phyloP scores from a whole-genome alignment of 2,888 invertebrate species.

The Crioceris asparagi region DNA sequence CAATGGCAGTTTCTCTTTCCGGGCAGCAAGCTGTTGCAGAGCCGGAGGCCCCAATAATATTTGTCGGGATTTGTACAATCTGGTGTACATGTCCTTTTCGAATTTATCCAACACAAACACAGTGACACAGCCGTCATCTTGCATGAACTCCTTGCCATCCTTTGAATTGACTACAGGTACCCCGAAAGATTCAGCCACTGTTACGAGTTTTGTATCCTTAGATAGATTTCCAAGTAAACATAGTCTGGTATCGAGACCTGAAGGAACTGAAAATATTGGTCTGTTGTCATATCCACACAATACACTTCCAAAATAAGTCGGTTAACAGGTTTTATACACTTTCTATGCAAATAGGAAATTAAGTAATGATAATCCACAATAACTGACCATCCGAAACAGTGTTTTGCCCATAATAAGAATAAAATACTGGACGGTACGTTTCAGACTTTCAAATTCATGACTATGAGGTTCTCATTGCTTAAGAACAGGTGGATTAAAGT shows the following conservation, averaged over 20 bases:
- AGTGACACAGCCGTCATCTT: slow-evolving; percentile 48
- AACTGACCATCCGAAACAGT: no score
- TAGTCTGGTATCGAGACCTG: slow-evolving; percentile 36
- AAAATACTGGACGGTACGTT: no score
- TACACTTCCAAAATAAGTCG: no score
- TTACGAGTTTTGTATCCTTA: slow-evolving; percentile 42
- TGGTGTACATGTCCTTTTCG: slow-evolving; percentile 59
- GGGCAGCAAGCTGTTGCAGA: slow-evolving; percentile 60
- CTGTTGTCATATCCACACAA: no score
- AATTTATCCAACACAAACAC: slow-evolving; percentile 66
- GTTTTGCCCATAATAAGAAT: no score
- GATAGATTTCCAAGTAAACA: slow-evolving; percentile 51
- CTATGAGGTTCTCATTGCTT: no score
- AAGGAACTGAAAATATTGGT: background rate
- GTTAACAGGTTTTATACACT: no score
- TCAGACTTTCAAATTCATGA: no score
- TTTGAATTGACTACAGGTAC: slow-evolving; percentile 53
- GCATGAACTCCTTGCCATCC: slow-evolving; percentile 49
- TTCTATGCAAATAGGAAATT: no score
- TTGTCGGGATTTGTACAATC: slow-evolving; percentile 52
- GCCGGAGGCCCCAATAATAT: slow-evolving; percentile 76
- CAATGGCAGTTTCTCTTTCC: slow-evolving; percentile 61
- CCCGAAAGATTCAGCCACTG: slow-evolving; percentile 51
- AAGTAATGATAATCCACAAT: no score
- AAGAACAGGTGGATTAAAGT: no score